Evolutionary conservation across 92 coral and sea anemone genomes (phyloP), one percentile per base, ranked within the genome.

Genomic region (Epizoanthus illoricatus): DNA sequence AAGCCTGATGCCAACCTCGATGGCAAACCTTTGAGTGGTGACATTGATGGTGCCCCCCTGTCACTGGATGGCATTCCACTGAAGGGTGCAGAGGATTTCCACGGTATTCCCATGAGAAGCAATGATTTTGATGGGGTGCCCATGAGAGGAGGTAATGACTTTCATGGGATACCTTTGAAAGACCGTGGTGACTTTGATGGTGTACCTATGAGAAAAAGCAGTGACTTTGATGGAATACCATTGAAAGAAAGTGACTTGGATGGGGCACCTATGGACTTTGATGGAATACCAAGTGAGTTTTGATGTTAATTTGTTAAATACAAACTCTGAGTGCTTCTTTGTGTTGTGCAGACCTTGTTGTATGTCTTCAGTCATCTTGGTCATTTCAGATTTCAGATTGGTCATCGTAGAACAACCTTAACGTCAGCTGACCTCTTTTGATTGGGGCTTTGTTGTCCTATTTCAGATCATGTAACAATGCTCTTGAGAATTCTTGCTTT

Each of bases 221-320:
- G 59, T 3, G 88, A 78, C 45, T 20, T 85, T 13, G 88, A 85
- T 79, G 88, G 88, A 20, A 63, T 85, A 76, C 88, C 88, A 58
- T 68, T 94, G 69, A 84, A 81, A 21, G 90, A 86, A 60, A 74
- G 56, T 66, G 92, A 85, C 24, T 49, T 93, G 33, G 98, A 92
- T 65, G 91, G 96, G 12, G 88, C 86, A 28, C 97, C 97, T 13
- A 81, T 94, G n/a, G 91, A 85, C 80, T 55, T 94, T 24, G 98
- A 94, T 86, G 98, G 98, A 24, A 69, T 85, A 10, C 98, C 94
- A 74, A 85, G 98, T 92, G 85, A 85, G 98, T 86, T 7, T 49
- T 9, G 10, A 49, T 49, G 11, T 49, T 5, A 49, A 4, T 28
- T 13, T 59, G 9, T 20, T 33, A 13, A 36, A 33, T 4, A 18